phyloP scores from a whole-genome alignment of 2,888 invertebrate genomes.

The Chrysotoxum bicinctum region DNA sequence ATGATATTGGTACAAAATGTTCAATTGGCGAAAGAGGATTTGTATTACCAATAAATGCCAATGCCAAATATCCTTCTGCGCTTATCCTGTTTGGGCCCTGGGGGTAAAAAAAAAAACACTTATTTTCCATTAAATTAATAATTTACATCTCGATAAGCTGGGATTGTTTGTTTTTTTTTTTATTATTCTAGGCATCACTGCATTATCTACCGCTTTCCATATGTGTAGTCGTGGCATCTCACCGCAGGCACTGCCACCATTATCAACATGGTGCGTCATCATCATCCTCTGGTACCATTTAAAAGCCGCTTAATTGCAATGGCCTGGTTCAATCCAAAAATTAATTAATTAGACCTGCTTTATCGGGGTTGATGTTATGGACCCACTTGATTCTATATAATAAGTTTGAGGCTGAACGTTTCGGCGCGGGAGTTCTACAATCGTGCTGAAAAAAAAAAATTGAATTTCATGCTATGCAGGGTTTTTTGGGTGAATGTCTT shows the following conservation, averaged over 20 bases:
- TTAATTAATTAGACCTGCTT: slow-evolving; percentile 68
- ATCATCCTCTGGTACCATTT: slow-evolving; percentile 42
- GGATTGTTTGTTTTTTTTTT: slow-evolving; percentile 14
- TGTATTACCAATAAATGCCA: background rate
- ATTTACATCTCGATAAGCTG: slow-evolving; percentile 66
- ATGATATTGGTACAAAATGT: slow-evolving; percentile 15
- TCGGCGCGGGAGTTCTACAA: background rate
- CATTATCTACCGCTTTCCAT: slow-evolving; percentile 26
- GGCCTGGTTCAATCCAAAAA: slow-evolving; percentile 67
- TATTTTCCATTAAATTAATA: slow-evolving; percentile 67
- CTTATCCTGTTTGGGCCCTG: background rate
- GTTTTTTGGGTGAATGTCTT: background rate
- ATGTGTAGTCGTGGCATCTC: slow-evolving; percentile 42
- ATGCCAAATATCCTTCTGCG: background rate
- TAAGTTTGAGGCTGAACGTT: background rate
- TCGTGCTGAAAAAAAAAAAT: background rate
- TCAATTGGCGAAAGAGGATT: slow-evolving; percentile 47
- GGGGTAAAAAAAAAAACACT: slow-evolving; percentile 38
- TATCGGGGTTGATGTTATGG: background rate
- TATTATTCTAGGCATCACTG: slow-evolving; percentile 17
- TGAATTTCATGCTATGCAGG: slow-evolving; percentile 13
- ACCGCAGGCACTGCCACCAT: too few species aligned
- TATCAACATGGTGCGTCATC: slow-evolving; percentile 24
- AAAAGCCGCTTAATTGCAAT: slow-evolving; percentile 67
- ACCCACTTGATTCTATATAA: slow-evolving; percentile 17